Evolutionary conservation across 2,797 vertebrate genomes (phyloP).

Genomic region (Arremon aurantiirostris): DNA sequence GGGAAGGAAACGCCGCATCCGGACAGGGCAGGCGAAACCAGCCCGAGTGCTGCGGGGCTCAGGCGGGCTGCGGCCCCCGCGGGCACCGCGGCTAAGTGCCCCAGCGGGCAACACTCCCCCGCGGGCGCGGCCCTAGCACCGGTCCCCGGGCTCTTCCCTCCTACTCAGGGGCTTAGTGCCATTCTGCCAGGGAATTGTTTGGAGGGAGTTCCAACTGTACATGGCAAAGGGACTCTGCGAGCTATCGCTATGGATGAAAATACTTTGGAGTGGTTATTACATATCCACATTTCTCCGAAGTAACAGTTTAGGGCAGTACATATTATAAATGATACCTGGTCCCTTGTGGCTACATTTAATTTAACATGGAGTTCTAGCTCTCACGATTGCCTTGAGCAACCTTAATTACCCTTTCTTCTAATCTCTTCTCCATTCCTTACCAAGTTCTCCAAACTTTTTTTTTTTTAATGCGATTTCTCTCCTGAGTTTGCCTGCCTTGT

Average conservation of each 20-base stretch:
- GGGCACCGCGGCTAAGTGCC: background rate
- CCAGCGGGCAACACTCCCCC: accelerated
- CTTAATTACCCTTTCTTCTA: constrained; percentile 62
- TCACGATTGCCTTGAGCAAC: constrained; percentile 53
- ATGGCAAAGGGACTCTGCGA: background rate
- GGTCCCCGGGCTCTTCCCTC: background rate
- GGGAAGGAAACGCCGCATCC: background rate
- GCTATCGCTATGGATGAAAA: background rate
- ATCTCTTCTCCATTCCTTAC: constrained; percentile 31
- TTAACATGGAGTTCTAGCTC: constrained; percentile 45
- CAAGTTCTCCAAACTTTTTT: constrained; percentile 39
- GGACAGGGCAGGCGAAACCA: background rate
- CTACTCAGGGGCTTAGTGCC: background rate
- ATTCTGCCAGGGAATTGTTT: background rate
- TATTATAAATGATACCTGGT: constrained; percentile 45
- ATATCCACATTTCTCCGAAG: constrained; percentile 22
- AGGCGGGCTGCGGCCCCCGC: background rate
- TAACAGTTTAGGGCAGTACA: constrained; percentile 34
- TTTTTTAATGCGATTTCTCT: constrained; percentile 25
- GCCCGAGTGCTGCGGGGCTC: background rate
- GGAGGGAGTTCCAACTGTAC: background rate
- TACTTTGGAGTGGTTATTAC: constrained; percentile 6
- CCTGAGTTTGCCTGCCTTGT: constrained; percentile 55
- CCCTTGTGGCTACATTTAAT: constrained; percentile 51
- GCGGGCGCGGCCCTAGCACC: background rate